Evolutionary conservation across 2,888 invertebrate species (phyloP), one percentile per base, ranked within the genome.

Genomic region (Drosophila nr. medialis): DNA sequence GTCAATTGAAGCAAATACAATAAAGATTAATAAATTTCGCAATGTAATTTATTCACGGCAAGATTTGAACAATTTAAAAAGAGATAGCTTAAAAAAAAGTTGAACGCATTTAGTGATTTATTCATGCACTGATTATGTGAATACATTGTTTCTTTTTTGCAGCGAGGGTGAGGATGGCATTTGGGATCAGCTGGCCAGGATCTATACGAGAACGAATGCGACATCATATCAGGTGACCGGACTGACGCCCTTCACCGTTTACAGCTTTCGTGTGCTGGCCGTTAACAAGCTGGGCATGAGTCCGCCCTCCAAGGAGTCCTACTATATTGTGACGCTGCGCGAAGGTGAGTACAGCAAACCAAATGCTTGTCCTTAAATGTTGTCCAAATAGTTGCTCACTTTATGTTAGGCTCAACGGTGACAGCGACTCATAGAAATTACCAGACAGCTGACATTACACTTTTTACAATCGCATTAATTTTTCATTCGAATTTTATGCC

Each of bases 191-290:
- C 94, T 94, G 87, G 93, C 94, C 78, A 94, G 94, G 81, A 95
- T 95, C 86, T 92, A 94, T 83, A 95, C 95, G 40, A 94, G 94
- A 78, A 94, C 94, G 89, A 96, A 95, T 93, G 93, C 94, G 76
- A 95, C 95, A 75, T 94, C 93, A 89, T 95, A 95, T 93, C 94
- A 95, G 91, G 94, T 96, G 90, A 94, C 94, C 76, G 94, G 94
- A 70, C 94, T 97, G 80, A 93, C 94, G 80, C 96, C 96, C 55
- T 96, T 95, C 93, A 96, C 96, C 56, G 95, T 96, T 67, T 96
- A 97, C 93, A 95, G 95, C 91, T 96, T 96, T 93, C 94, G 95
- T 67, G 94, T 96, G 79, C 93, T 95, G 84, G 96, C 96, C 56
- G 95, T 95, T 69, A 97, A 96, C 92, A 95, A 94, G 75, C 94